phyloP scores from a whole-genome alignment of 2,797 vertebrate genomes.

The Pterois miles region DNA sequence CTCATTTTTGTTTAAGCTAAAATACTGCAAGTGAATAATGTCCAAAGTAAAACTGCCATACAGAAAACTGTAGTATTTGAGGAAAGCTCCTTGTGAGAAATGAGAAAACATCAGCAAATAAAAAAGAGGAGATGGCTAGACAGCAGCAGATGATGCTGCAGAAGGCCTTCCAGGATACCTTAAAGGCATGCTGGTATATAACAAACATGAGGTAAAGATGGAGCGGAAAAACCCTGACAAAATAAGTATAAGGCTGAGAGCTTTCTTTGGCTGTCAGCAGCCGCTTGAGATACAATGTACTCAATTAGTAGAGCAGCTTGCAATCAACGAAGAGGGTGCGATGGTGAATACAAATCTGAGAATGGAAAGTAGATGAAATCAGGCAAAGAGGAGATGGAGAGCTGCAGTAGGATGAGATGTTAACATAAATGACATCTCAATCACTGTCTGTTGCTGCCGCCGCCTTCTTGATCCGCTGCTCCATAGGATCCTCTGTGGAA shows the following conservation, averaged over 20 bases:
- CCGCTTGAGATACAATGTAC: slow-evolving; percentile 52
- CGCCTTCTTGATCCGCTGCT: slow-evolving; percentile 44
- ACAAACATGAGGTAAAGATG: slow-evolving; percentile 51
- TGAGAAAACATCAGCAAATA: neutral
- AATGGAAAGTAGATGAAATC: slow-evolving; percentile 58
- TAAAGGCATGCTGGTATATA: slow-evolving; percentile 36
- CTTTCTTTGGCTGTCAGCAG: slow-evolving; percentile 52
- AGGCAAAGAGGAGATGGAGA: slow-evolving; percentile 44
- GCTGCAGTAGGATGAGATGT: slow-evolving; percentile 42
- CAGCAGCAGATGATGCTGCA: slow-evolving; percentile 13
- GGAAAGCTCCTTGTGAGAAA: slow-evolving; percentile 5
- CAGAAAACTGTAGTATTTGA: neutral
- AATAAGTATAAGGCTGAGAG: slow-evolving; percentile 48
- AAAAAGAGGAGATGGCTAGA: slow-evolving; percentile 14
- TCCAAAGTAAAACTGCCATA: neutral
- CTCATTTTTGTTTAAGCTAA: neutral
- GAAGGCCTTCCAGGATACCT: slow-evolving; percentile 26
- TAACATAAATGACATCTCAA: slow-evolving; percentile 66
- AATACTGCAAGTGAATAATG: neutral
- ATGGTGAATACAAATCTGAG: slow-evolving; percentile 52
- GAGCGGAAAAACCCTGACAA: slow-evolving; percentile 36
- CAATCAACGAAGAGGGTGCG: slow-evolving; percentile 54
- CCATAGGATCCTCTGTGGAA: slow-evolving; percentile 40
- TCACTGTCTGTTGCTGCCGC: slow-evolving; percentile 49
- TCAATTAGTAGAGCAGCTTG: slow-evolving; percentile 58